Base-by-base conservation (phyloP, 2,113 vertebrate genomes). In the Chitala chitala region DNA sequence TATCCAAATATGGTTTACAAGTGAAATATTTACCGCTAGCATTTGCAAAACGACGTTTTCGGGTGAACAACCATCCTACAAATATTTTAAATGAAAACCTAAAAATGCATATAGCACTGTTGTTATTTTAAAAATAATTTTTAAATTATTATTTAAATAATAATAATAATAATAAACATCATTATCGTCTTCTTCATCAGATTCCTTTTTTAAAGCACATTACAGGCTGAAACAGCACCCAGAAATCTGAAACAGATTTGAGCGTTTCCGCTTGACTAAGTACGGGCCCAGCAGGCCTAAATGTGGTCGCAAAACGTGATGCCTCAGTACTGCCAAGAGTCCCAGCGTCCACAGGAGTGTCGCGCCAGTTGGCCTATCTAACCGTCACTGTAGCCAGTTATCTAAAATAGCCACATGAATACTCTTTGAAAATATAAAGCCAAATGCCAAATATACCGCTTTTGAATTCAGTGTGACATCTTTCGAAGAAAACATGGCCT, bases 221-320 rank as follows among this genome's bases (percentile, higher is more conserved):
- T 56, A 73, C 33, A 59, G 56, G 75, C 73, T 70, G 65, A 76
- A 24, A 50, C 76, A 69, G 66, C 76, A 71, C 29, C 76, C 73
- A 80, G 78, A 80, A 77, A 79, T 81, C 75, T 77, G 78, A 82
- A 85, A 80, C 84, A 83, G 86, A 82, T 82, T 86, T 84, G 42
- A 77, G 80, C 77, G 77, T 81, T 82, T 89, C 84, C 87, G 83
- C 87, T 86, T 83, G 83, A 85, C 87, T 84, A 77, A 73, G 82
- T 71, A 77, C 71, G 81, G 81, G 77, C 88, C 22, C 87, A 88
- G 89, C 87, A 75, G 83, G 88, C 80, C 83, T 89, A 89, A 91
- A 88, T 79, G 85, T 87, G 86, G 78, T 80, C 84, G 84, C 85
- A 87, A 83, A 87, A 86, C 86, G 87, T 87, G 87, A 78, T 83